Percentiles rank a stretch among this genome's conserved stretches.
phyloP scores from a whole-genome alignment of 2,888 invertebrate genomes.

The Osmoderma eremita region DNA sequence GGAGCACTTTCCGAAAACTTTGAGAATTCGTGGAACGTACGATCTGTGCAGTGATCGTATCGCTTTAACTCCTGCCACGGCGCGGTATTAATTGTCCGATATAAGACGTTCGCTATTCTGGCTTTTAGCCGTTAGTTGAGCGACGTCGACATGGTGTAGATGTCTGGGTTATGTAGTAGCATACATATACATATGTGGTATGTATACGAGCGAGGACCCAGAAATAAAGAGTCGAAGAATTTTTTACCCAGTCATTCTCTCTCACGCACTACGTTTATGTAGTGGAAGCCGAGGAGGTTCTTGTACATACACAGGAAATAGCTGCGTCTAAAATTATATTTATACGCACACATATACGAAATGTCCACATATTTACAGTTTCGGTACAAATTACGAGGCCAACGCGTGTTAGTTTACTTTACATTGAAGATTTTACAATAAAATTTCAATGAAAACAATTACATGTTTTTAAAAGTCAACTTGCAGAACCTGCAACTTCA shows the following conservation, averaged over 20 bases:
- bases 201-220: conserved; percentile 9
- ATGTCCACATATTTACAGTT: conserved; percentile 14
- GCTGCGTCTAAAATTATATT: conserved; percentile 52
- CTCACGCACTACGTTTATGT: conserved; percentile 24
- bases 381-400: not conserved
- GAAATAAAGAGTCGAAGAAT: conserved; percentile 32
- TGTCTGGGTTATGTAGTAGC: no score
- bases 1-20: conserved; percentile 20
- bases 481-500: no score
- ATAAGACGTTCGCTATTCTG: conserved; percentile 2
- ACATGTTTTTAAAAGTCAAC: no score
- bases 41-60: conserved; percentile 16
- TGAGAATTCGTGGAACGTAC: conserved; percentile 27
- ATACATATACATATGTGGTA: no score
- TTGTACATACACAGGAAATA: conserved; percentile 50
- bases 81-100: conserved; percentile 30
- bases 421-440: no score
- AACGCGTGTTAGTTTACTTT: no score
- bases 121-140: not conserved
- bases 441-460: no score
- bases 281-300: conserved; percentile 4
- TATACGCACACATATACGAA: conserved; percentile 31
- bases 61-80: conserved; percentile 18
- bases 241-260: conserved; percentile 34
- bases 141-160: not conserved